Evolutionary conservation across 2,888 invertebrate genomes (phyloP), one percentile per base, ranked within the genome.

Genomic region (Phania funesta): DNA sequence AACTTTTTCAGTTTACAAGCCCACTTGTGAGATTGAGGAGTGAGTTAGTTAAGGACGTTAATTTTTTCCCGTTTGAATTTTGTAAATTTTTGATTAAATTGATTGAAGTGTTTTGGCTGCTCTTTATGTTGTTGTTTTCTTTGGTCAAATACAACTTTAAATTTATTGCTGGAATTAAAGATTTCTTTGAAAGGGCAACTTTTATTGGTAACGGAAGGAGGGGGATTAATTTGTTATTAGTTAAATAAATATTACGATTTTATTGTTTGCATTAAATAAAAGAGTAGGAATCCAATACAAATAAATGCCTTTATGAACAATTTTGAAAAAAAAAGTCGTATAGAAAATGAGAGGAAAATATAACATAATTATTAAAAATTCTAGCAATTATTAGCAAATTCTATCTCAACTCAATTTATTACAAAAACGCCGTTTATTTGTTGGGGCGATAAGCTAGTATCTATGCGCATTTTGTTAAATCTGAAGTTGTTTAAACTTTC

Each of bases 41-140:
- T 4, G 32, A 26, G 1, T 26, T 7, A 11, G 22, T n/a, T 22
- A 13, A 20, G 48, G 24, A 18, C 13, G 4, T 38, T 38, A 4
- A 4, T 13, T 35, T 29, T 26, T 11, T 50, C 26, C 18, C 38
- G 56, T 62, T 52, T 46, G 26, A 26, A 38, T 64, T 22, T 44
- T 35, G 26, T 56, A 56, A 68, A 67, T 71, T 74, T n/a, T 71
- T 83, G 29, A 67, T 71, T 71, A 70, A 71, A 78, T 83, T 83
- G 74, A 35, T 74, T 38, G 35, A 78, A 60, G 65, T 38, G 22
- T 22, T 77, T 50, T 26, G 16, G 29, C 32, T 60, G 22, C n/a
- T 44, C n/a, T 54, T 73, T 13, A 11, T 67, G 18, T 56, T 48
- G 56, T 32, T 56, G n/a, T 18, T 29, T 29, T 35, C 24, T 54